Percentiles rank a stretch among this genome's conserved stretches.
phyloP scores from a whole-genome alignment of 2,888 invertebrate genomes.

The Coleophora flavipennella region DNA sequence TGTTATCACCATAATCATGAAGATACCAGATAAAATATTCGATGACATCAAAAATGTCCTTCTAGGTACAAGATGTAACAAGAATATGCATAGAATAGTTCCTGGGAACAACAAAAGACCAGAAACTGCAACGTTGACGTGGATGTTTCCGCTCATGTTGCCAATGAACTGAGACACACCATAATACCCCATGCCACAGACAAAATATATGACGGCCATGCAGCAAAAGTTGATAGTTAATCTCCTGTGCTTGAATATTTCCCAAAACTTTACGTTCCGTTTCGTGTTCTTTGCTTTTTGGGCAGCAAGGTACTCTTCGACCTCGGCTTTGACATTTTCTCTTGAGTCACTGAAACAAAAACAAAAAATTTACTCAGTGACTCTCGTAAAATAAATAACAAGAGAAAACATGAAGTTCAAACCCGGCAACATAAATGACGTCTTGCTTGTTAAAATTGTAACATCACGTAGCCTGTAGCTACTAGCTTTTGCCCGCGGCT shows the following conservation, averaged over 20 bases:
- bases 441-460: too few relatives aligned
- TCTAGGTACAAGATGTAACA: constrained; percentile 74
- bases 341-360: constrained; percentile 17
- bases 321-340: constrained; percentile 31
- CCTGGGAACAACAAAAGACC: constrained; percentile 77
- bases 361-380: too few relatives aligned
- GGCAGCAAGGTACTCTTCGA: constrained; percentile 28
- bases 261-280: constrained; percentile 33
- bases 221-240: constrained; percentile 75
- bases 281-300: constrained; percentile 9
- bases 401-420: too few relatives aligned
- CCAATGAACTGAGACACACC: constrained; percentile 86
- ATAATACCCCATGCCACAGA: constrained; percentile 87
- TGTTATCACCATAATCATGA: constrained; percentile 36
- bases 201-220: constrained; percentile 81
- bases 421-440: too few relatives aligned
- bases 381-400: too few relatives aligned
- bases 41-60: constrained; percentile 73
- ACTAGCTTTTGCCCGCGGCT: too few relatives aligned
- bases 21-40: constrained; percentile 47
- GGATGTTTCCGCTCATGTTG: constrained; percentile 82
- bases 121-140: constrained; percentile 83
- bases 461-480: too few relatives aligned
- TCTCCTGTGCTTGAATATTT: constrained; percentile 51
- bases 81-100: constrained; percentile 68